Evolutionary conservation across 2,888 invertebrate genomes (phyloP), one percentile per base, ranked within the genome.

Genomic region (Cheilosia grossa): DNA sequence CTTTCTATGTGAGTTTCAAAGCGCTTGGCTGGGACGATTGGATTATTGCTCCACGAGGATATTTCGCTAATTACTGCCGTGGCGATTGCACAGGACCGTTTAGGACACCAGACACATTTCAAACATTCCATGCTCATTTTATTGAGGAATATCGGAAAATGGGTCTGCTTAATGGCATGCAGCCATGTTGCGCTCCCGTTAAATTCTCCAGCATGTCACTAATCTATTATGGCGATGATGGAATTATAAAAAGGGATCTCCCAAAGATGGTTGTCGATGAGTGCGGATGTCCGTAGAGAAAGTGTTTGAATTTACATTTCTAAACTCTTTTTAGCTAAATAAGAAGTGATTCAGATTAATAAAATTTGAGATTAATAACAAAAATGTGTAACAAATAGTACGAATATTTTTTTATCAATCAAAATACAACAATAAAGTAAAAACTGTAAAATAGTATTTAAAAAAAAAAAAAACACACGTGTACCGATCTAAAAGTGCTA

Each of bases 201-300:
- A 97, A 97, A 92, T 97, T 98, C 93, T 97, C 97, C 78, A 95
- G 97, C 91, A 97, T 98, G 94, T 97, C 97, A 88, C 94, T 98
- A 88, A 97, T 98, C 91, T 98, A 98, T 93, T 97, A 97, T 93
- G 97, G 97, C 88, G 97, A 91, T 74, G 91, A 97, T 93, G 95
- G 95, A 88, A 97, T 98, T 92, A 97, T 98, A 92, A 98, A 98
- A 92, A 94, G 97, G 90, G 97, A 98, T 93, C 93, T 98, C 91
- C 98, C 98, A 88, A 97, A 98, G 94, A 98, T 98, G 98, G 97
- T 97, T 89, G 97, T 98, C 87, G 97, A 98, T 92, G 98, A 98
- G 93, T 98, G 98, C 93, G 98, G 97, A 89, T 98, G 98, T 93
- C 97, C 97, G 89, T 98, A 94, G 74, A 10, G 21, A 51, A n/a